phyloP scores from a whole-genome alignment of 1,140 invertebrate genomes.

The Heliconius himera region DNA sequence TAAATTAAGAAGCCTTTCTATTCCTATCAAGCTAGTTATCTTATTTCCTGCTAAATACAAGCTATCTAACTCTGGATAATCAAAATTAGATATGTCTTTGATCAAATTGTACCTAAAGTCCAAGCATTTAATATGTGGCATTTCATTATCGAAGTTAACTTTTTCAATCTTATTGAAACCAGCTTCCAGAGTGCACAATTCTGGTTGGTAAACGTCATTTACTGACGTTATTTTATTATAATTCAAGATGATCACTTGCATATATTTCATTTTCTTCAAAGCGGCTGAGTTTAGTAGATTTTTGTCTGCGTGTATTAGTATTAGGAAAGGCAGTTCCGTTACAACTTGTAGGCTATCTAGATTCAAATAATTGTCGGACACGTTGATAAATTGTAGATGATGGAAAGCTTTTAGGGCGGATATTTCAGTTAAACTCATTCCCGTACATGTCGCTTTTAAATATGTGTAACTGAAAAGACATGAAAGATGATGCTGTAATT shows the following conservation, averaged over 20 bases:
- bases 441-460: slow-evolving; percentile 67
- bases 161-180: slow-evolving; percentile 75
- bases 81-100: slow-evolving; percentile 64
- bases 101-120: slow-evolving; percentile 80
- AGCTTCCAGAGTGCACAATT: slow-evolving; percentile 79
- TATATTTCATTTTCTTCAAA: slow-evolving; percentile 77
- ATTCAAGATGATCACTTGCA: slow-evolving; percentile 82
- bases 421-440: slow-evolving; percentile 79
- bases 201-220: slow-evolving; percentile 77
- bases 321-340: slow-evolving; percentile 75
- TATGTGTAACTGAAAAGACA: slow-evolving; percentile 70
- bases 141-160: slow-evolving; percentile 56
- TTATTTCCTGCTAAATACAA: slow-evolving; percentile 78
- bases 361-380: slow-evolving; percentile 80
- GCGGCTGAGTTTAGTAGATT: slow-evolving; percentile 74
- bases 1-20: slow-evolving; percentile 74
- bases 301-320: slow-evolving; percentile 79
- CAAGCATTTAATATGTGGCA: slow-evolving; percentile 73
- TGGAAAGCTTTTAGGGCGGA: slow-evolving; percentile 74
- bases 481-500: no score
- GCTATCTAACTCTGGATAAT: slow-evolving; percentile 77
- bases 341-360: slow-evolving; percentile 74
- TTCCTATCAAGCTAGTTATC: slow-evolving; percentile 66
- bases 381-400: slow-evolving; percentile 81
- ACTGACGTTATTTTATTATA: slow-evolving; percentile 77